A percentile compares a stretch with the other conserved stretches of the same genome.
These are phyloP conservation scores for Alces alces DNA, from an alignment of 2,113 vertebrate genomes.

Conservation along the genomic window DNA sequence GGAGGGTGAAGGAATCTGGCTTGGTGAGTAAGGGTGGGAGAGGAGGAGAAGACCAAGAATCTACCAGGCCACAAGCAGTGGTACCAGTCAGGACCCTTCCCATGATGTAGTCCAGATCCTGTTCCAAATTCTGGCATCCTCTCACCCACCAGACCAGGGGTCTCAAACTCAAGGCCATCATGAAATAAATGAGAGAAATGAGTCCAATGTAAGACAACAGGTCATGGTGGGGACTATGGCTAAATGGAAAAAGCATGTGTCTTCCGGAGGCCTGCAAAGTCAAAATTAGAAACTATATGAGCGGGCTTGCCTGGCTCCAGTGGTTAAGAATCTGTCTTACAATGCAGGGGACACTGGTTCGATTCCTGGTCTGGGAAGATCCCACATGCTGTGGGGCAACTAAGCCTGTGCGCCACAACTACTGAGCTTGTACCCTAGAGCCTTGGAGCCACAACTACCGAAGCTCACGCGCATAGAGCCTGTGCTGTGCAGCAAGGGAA, in stretches of 20 bases:
- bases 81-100: neutral
- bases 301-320: neutral
- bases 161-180: neutral
- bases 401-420: neutral
- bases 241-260: neutral
- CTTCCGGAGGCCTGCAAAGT: neutral
- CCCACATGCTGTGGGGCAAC: neutral
- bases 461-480: neutral
- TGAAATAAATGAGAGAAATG: neutral
- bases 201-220: neutral
- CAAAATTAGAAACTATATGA: neutral
- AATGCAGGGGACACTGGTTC: neutral
- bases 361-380: neutral
- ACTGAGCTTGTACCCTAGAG: neutral
- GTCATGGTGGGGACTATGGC: neutral
- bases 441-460: neutral
- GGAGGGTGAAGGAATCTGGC: neutral
- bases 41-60: neutral
- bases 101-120: neutral
- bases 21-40: neutral
- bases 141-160: neutral
- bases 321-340: neutral
- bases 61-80: neutral
- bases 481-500: neutral
- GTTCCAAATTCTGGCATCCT: neutral